phyloP scores from a whole-genome alignment of 2,797 vertebrate genomes.

The Carapus acus region DNA sequence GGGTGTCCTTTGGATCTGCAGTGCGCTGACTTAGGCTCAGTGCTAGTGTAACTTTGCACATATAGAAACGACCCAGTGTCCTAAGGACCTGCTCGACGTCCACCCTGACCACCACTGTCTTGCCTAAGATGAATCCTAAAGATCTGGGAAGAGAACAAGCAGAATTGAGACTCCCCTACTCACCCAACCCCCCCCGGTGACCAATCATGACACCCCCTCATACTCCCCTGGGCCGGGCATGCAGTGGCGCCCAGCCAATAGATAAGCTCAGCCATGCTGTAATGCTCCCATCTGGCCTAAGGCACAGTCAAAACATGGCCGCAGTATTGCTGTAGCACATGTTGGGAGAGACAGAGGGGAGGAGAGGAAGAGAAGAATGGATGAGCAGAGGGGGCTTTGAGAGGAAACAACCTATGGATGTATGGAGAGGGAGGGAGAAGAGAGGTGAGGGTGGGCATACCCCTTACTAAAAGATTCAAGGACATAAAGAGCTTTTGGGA shows the following conservation, averaged over 20 bases:
- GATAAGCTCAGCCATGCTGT: conserved; percentile 63
- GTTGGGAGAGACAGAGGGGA: conserved; percentile 37
- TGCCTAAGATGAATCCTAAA: conserved; percentile 61
- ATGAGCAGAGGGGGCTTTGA: conserved; percentile 36
- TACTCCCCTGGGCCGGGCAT: conserved; percentile 59
- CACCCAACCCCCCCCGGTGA: conserved; percentile 56
- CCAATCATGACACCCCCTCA: conserved; percentile 62
- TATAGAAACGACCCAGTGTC: conserved; percentile 54
- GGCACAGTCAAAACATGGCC: conserved; percentile 56
- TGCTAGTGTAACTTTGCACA: conserved; percentile 40
- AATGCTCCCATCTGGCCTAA: conserved; percentile 62
- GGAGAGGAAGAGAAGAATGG: conserved; percentile 34
- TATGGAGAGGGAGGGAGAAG: conserved; percentile 27
- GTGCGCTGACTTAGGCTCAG: conserved; percentile 17
- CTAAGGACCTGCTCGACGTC: conserved; percentile 52
- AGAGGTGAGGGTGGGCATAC: conserved; percentile 18
- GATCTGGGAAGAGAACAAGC: conserved; percentile 65
- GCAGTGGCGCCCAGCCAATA: conserved; percentile 63
- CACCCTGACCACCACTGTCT: conserved; percentile 57
- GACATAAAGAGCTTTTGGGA: conserved; percentile 66
- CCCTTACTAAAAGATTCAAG: conserved; percentile 63
- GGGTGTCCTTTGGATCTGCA: conserved; percentile 24
- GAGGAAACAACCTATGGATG: conserved; percentile 39
- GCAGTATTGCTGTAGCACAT: conserved; percentile 59
- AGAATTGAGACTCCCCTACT: conserved; percentile 62